Evolutionary conservation across 2,113 vertebrate species (phyloP).

Genomic region (Caranx ignobilis): DNA sequence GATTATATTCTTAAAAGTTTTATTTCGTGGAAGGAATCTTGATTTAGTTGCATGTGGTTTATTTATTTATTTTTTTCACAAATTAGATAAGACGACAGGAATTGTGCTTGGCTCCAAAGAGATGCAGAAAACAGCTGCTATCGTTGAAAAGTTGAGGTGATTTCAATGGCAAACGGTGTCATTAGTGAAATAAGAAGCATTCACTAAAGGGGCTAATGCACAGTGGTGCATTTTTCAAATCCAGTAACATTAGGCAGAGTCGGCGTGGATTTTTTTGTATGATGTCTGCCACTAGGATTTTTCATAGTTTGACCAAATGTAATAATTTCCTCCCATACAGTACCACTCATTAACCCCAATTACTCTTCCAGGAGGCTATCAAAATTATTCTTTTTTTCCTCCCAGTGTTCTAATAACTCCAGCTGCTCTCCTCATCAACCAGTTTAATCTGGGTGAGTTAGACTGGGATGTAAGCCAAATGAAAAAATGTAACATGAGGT

Average conservation of each 20-base stretch:
- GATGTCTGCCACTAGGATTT: slow-evolving; percentile 41
- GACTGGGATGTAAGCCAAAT: slow-evolving; percentile 78
- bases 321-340: slow-evolving; percentile 73
- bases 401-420: slow-evolving; percentile 71
- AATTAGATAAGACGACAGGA: slow-evolving; percentile 30
- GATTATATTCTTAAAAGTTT: slow-evolving; percentile 49
- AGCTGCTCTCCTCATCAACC: slow-evolving; percentile 78
- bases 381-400: slow-evolving; percentile 62
- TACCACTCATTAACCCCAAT: slow-evolving; percentile 79
- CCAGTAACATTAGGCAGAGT: slow-evolving; percentile 32
- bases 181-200: slow-evolving; percentile 42
- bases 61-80: slow-evolving; percentile 7
- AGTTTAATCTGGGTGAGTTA: slow-evolving; percentile 71
- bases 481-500: slow-evolving; percentile 73
- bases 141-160: slow-evolving; percentile 18
- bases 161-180: slow-evolving; percentile 43
- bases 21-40: slow-evolving; percentile 34
- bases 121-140: neutral
- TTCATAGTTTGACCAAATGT: slow-evolving; percentile 70
- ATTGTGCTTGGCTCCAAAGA: slow-evolving; percentile 22
- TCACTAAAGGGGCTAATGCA: slow-evolving; percentile 30
- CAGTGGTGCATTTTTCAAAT: slow-evolving; percentile 46
- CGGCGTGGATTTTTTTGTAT: slow-evolving; percentile 11
- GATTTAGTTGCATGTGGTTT: slow-evolving; percentile 19
- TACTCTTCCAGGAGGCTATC: slow-evolving; percentile 75